phyloP scores from a whole-genome alignment of 2,888 invertebrate genomes.

The Coelopa pilipes region DNA sequence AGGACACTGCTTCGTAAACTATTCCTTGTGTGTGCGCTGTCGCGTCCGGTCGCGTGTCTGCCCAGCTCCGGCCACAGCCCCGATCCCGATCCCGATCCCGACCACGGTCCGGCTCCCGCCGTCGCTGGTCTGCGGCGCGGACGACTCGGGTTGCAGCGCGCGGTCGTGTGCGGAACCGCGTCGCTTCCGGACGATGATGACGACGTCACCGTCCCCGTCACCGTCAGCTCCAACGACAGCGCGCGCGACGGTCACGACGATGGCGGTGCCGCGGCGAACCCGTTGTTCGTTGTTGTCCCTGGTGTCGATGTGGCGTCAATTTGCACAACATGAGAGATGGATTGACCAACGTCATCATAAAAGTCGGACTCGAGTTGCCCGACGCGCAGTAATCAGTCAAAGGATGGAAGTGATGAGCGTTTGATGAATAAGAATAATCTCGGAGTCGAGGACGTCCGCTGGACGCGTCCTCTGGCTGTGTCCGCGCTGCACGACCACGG shows the following conservation, averaged over 20 bases:
- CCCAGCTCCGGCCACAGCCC: neutral
- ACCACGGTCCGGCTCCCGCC: neutral
- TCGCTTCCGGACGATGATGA: neutral
- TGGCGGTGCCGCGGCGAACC: neutral
- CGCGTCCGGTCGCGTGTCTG: neutral
- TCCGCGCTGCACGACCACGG: too few species aligned
- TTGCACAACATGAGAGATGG: too few species aligned
- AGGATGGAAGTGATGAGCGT: neutral
- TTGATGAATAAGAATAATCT: constrained; percentile 14
- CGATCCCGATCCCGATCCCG: neutral
- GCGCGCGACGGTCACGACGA: neutral
- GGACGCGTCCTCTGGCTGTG: neutral
- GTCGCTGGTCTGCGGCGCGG: neutral
- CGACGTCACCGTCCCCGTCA: neutral
- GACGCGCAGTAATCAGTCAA: constrained; percentile 11
- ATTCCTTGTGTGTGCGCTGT: constrained; percentile 2
- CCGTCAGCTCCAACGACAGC: too few species aligned
- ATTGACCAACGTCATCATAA: neutral
- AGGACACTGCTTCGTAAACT: neutral
- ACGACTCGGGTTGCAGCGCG: neutral
- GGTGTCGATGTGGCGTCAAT: neutral
- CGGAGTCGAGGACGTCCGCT: neutral
- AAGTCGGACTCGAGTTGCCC: neutral
- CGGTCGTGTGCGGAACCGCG: constrained; percentile 4
- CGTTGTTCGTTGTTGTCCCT: neutral